Evolutionary conservation across 2,888 invertebrate species (phyloP).

Genomic region (Campoletis raptor): DNA sequence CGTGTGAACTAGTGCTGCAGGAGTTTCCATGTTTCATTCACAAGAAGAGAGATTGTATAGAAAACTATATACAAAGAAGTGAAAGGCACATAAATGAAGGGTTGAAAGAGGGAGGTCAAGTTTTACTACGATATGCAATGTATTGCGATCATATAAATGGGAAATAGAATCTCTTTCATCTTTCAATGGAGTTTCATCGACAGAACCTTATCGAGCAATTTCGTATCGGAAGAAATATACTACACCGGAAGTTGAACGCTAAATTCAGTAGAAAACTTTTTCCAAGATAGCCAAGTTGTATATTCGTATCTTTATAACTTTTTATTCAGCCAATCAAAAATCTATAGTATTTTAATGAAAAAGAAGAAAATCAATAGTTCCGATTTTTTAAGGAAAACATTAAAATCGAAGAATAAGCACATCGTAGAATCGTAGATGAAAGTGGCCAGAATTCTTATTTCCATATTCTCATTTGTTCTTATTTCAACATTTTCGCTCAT

Average conservation of each 20-base stretch:
- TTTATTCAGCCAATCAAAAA: background rate
- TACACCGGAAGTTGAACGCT: background rate
- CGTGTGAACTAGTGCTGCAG: conserved; percentile 50
- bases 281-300: background rate
- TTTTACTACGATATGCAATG: conserved; percentile 18
- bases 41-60: conserved; percentile 17
- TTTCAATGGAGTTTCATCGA: conserved; percentile 40
- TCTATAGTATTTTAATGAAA: background rate
- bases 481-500: too few relatives aligned
- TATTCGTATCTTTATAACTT: background rate
- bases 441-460: too few relatives aligned
- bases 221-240: background rate
- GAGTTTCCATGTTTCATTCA: conserved; percentile 62
- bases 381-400: background rate
- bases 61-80: conserved; percentile 41
- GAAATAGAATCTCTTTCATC: conserved; percentile 39
- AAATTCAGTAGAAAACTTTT: background rate
- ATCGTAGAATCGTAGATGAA: too few relatives aligned
- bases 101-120: conserved; percentile 29
- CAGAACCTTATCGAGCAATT: conserved; percentile 2
- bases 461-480: too few relatives aligned
- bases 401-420: background rate
- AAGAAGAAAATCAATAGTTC: background rate
- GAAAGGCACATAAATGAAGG: background rate
- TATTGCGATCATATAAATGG: conserved; percentile 14